Conservation (phyloP, 2,797 vertebrate genomes). For the Pteronotus mesoamericanus region DNA sequence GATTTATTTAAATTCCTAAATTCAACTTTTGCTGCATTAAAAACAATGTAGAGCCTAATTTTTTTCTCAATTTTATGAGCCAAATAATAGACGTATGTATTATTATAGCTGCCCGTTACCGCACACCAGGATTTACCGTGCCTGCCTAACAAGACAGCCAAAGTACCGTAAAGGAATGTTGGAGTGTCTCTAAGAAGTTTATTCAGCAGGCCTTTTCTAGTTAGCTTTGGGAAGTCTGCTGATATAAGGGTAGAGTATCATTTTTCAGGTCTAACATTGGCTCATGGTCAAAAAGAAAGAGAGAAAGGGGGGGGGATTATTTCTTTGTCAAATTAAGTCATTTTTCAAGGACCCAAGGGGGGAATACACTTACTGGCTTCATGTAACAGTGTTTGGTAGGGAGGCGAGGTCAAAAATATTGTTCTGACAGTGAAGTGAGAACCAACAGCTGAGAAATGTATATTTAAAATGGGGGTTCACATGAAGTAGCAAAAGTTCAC, state of each 20-base stretch:
- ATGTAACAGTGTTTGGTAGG: not conserved
- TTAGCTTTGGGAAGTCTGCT: not conserved
- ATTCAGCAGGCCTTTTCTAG: not conserved
- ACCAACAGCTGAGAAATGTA: slow-evolving; percentile 7
- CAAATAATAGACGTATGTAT: not conserved
- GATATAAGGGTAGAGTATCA: not conserved
- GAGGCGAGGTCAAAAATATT: slow-evolving; percentile 26
- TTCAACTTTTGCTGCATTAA: not conserved
- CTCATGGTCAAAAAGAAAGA: not conserved
- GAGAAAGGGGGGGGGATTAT: not conserved
- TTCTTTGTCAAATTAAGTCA: slow-evolving; percentile 62
- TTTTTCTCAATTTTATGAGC: not conserved
- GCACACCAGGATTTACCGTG: not conserved
- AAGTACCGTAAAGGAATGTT: not conserved
- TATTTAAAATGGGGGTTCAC: not conserved
- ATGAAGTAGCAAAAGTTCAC: slow-evolving; percentile 28
- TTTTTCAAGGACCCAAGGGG: slow-evolving; percentile 44
- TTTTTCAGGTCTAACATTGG: slow-evolving; percentile 53
- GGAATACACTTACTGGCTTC: slow-evolving; percentile 34
- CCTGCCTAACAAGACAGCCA: not conserved
- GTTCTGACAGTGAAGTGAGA: slow-evolving; percentile 31
- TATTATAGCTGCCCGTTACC: not conserved
- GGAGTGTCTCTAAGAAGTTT: not conserved
- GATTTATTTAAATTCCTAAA: not conserved
- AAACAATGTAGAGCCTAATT: not conserved